Evolutionary conservation across 2,113 vertebrate species (phyloP).

Genomic region (Neolamprologus caudopunctatus): DNA sequence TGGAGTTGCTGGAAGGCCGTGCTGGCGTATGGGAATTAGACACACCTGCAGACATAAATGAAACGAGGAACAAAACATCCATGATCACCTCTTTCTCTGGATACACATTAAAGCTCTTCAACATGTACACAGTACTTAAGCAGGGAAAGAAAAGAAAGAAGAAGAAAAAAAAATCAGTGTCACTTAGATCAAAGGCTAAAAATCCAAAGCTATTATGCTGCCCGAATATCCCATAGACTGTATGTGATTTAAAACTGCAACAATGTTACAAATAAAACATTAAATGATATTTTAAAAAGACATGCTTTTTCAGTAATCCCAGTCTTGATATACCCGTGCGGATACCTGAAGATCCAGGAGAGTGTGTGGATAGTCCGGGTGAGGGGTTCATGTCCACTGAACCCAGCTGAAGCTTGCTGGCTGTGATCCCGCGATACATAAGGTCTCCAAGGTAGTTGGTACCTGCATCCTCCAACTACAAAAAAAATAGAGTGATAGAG

Average conservation of each 20-base stretch:
- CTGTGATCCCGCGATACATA: constrained; percentile 87
- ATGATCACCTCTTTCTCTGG: background rate
- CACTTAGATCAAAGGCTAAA: background rate
- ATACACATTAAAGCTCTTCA: background rate
- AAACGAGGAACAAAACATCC: background rate
- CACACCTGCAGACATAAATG: constrained; percentile 72
- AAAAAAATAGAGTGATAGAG: background rate
- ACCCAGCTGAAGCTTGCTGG: constrained; percentile 80
- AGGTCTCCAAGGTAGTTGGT: constrained; percentile 89
- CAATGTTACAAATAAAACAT: background rate
- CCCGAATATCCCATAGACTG: background rate
- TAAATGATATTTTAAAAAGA: background rate
- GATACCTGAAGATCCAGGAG: constrained; percentile 92
- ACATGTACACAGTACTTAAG: background rate
- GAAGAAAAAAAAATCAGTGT: background rate
- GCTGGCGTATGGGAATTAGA: constrained; percentile 92
- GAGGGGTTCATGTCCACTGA: constrained; percentile 88
- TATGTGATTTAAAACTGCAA: background rate
- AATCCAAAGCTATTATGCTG: background rate
- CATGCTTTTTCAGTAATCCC: background rate
- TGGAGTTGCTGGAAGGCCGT: constrained; percentile 93
- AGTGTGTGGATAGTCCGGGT: constrained; percentile 88
- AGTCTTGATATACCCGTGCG: background rate
- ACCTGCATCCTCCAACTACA: constrained; percentile 92
- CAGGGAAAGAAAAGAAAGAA: background rate